Evolutionary conservation across 2,797 vertebrate species (phyloP).

Genomic region (Arrhamphus sclerolepis): DNA sequence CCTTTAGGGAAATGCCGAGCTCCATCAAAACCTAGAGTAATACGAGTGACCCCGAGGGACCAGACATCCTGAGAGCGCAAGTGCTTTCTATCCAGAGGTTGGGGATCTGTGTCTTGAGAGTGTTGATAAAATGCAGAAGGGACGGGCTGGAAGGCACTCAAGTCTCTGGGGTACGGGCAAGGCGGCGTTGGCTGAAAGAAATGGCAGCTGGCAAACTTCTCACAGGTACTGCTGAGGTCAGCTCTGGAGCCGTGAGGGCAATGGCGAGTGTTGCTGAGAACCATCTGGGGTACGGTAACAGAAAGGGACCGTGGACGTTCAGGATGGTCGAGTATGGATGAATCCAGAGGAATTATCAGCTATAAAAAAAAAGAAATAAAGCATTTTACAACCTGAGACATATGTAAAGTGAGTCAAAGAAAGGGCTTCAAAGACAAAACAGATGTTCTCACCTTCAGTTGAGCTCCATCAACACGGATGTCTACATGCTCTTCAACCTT

Average conservation of each 20-base stretch:
- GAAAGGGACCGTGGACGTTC: slow-evolving; percentile 89
- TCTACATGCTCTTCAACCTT: slow-evolving; percentile 90
- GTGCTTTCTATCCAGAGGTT: slow-evolving; percentile 45
- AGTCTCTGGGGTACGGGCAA: slow-evolving; percentile 82
- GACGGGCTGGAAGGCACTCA: slow-evolving; percentile 84
- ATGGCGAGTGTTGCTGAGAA: slow-evolving; percentile 90
- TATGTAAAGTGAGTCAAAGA: background rate
- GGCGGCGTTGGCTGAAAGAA: slow-evolving; percentile 85
- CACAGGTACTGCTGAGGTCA: slow-evolving; percentile 85
- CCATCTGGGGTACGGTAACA: slow-evolving; percentile 77
- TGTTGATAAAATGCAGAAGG: slow-evolving; percentile 86
- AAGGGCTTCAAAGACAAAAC: background rate
- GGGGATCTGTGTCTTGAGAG: slow-evolving; percentile 72
- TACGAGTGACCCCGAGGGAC: slow-evolving; percentile 85
- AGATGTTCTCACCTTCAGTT: slow-evolving; percentile 84
- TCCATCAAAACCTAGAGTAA: slow-evolving; percentile 89
- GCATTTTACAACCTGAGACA: background rate
- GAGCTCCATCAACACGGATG: slow-evolving; percentile 87
- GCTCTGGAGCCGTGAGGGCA: slow-evolving; percentile 83
- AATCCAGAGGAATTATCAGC: slow-evolving; percentile 91
- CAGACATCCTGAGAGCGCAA: slow-evolving; percentile 87
- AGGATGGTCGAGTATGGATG: slow-evolving; percentile 85
- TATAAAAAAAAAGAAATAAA: slow-evolving; percentile 57
- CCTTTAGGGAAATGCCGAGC: slow-evolving; percentile 86
- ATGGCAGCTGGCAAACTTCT: slow-evolving; percentile 79